Percentiles rank a stretch among this genome's conserved stretches.
phyloP scores from a whole-genome alignment of 2,113 vertebrate genomes.

The Platysteira castanea region DNA sequence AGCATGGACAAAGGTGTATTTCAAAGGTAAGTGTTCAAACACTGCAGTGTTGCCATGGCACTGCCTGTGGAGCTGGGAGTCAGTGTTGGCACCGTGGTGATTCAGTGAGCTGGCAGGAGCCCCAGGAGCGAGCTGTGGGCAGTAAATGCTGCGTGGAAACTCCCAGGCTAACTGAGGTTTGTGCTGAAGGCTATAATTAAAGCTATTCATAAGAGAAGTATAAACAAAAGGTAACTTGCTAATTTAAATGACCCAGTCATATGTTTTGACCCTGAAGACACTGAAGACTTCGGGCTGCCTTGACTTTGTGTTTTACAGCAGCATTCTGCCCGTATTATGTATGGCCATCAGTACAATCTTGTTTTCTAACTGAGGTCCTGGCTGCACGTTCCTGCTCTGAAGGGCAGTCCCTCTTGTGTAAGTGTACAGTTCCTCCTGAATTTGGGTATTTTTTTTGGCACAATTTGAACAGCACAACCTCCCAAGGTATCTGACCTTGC shows the following conservation, averaged over 20 bases:
- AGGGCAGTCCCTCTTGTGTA: not conserved
- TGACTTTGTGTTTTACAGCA: not conserved
- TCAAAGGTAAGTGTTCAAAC: not conserved
- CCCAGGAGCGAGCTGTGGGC: not conserved
- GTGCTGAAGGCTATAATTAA: not conserved
- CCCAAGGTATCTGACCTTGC: not conserved
- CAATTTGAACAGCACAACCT: not conserved
- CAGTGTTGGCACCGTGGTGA: rapidly evolving
- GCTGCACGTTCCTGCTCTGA: not conserved
- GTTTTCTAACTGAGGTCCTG: not conserved
- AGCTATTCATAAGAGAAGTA: not conserved
- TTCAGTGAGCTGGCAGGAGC: not conserved
- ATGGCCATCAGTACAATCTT: not conserved
- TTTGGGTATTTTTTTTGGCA: not conserved
- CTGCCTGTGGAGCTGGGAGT: not conserved
- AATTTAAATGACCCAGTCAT: not conserved
- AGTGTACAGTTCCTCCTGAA: not conserved
- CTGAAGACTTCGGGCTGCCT: not conserved
- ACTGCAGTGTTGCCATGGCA: rapidly evolving
- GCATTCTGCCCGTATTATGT: not conserved
- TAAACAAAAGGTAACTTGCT: not conserved
- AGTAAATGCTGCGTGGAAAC: not conserved
- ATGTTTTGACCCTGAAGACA: not conserved
- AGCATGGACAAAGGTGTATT: not conserved
- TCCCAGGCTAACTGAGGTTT: not conserved